These are phyloP conservation scores for Elephantulus edwardii DNA, from an alignment of 2,113 vertebrate genomes.

Conservation along the genomic window DNA sequence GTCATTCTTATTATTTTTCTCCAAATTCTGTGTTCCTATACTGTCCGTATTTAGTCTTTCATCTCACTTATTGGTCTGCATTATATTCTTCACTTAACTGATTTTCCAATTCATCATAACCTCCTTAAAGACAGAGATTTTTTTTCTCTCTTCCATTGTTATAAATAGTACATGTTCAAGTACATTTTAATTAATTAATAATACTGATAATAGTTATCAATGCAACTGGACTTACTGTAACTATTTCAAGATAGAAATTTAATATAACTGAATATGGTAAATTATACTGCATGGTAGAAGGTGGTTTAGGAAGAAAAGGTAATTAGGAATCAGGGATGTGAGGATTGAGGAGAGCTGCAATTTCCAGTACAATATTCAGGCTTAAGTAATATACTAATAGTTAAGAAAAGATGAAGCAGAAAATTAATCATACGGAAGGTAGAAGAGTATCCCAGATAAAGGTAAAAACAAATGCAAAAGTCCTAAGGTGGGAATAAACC, in stretches of 20 bases:
- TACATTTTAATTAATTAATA: no score
- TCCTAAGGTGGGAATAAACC: no score
- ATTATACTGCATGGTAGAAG: background rate
- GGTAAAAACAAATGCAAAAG: background rate
- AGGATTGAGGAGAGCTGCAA: background rate
- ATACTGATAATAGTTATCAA: no score
- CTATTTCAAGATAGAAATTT: constrained; percentile 10
- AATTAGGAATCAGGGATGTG: background rate
- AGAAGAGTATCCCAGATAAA: background rate
- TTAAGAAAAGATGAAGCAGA: constrained; percentile 21
- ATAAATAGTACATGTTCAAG: no score
- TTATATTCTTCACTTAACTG: constrained; percentile 33
- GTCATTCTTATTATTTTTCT: no score
- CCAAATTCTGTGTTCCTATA: background rate
- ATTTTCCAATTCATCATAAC: background rate
- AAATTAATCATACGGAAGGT: background rate
- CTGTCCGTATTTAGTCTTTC: background rate
- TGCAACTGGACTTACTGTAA: constrained; percentile 15
- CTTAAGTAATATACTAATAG: background rate
- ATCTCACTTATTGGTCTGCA: background rate
- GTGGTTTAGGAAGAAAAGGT: background rate
- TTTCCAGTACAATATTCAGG: background rate
- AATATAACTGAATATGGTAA: constrained; percentile 36
- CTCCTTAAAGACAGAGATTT: background rate
- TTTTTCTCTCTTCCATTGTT: background rate